phyloP scores from a whole-genome alignment of 2,888 invertebrate species.

The Cataglyphis cursor region DNA sequence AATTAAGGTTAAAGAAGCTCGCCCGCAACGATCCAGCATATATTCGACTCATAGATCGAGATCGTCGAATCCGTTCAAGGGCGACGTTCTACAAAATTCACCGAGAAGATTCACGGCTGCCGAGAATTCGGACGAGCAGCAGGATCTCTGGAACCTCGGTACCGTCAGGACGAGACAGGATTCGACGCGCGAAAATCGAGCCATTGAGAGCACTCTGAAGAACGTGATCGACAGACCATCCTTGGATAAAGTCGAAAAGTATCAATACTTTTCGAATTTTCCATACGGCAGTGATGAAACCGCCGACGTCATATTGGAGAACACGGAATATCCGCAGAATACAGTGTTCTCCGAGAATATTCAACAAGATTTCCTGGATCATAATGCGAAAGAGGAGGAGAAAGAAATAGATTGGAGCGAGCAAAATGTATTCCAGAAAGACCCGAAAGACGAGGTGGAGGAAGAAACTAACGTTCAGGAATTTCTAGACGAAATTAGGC shows the following conservation, averaged over 20 bases:
- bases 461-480: constrained; percentile 58
- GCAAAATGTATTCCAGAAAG: constrained; percentile 27
- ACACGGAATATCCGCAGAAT: constrained; percentile 7
- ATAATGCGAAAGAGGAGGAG: constrained; percentile 11
- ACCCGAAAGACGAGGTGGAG: background rate
- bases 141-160: constrained; percentile 6
- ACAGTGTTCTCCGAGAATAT: background rate
- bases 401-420: constrained; percentile 15
- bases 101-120: constrained; percentile 10
- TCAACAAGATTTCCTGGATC: constrained; percentile 14
- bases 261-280: constrained; percentile 28
- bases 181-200: constrained; percentile 68
- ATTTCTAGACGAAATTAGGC: constrained; percentile 75
- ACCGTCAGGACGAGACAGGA: background rate
- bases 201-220: constrained; percentile 67
- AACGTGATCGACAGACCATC: constrained; percentile 47
- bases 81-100: constrained; percentile 1
- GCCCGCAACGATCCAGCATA: background rate
- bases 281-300: background rate
- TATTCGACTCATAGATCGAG: constrained; percentile 15
- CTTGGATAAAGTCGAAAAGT: constrained; percentile 38
- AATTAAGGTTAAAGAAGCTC: constrained; percentile 43
- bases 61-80: constrained; percentile 1
- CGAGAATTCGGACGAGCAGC: constrained; percentile 19
- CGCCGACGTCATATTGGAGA: constrained; percentile 12